These are phyloP conservation scores for Hylia prasina DNA, from an alignment of 2,113 vertebrate genomes.

Conservation along the genomic window DNA sequence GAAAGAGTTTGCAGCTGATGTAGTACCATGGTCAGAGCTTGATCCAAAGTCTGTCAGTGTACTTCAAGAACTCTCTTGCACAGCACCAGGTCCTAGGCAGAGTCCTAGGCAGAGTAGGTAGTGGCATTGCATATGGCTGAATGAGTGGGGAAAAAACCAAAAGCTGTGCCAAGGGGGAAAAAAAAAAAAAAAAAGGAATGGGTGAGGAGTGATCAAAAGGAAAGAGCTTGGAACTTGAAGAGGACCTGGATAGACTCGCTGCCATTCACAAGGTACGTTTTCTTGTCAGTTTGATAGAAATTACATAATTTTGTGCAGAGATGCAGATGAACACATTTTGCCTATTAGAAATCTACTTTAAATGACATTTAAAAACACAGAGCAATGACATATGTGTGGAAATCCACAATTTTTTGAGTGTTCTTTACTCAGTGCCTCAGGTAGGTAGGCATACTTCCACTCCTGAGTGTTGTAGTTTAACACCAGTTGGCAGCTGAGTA, in stretches of 20 bases:
- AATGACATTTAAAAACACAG: neutral
- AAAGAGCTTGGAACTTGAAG: neutral
- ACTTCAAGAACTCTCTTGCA: neutral
- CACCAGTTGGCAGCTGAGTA: neutral
- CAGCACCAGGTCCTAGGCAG: neutral
- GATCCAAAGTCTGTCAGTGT: neutral
- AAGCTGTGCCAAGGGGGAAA: neutral
- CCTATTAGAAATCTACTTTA: neutral
- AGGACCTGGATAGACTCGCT: neutral
- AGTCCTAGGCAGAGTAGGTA: neutral
- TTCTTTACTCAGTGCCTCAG: neutral
- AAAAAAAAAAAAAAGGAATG: neutral
- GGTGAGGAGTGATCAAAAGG: neutral
- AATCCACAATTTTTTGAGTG: neutral
- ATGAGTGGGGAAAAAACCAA: neutral
- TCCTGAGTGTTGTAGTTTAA: neutral
- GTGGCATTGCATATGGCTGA: neutral
- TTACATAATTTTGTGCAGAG: neutral
- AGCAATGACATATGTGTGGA: neutral
- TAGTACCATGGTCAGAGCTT: neutral
- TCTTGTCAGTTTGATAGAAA: neutral
- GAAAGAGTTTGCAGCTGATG: neutral
- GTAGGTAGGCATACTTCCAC: neutral
- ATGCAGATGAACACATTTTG: neutral
- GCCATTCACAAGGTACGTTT: neutral